phyloP scores from a whole-genome alignment of 2,797 vertebrate species.

The Novumbra hubbsi region DNA sequence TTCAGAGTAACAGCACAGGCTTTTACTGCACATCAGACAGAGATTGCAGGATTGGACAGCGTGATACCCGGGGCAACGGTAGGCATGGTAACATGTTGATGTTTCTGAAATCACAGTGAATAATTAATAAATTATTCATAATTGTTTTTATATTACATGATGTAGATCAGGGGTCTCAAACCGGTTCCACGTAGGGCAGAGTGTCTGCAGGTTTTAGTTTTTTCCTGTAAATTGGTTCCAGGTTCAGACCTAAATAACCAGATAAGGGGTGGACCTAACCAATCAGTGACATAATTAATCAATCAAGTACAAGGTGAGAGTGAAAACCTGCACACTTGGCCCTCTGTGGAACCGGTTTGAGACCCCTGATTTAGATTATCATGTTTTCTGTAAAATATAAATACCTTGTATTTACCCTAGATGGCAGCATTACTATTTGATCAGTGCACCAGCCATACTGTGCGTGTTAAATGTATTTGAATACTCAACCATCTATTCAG shows the following conservation, averaged over 20 bases:
- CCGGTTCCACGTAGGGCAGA: too few relatives aligned
- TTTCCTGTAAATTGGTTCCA: too few relatives aligned
- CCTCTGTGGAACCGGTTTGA: too few relatives aligned
- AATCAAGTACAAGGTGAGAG: too few relatives aligned
- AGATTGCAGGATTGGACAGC: constrained; percentile 57
- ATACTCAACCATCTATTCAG: background rate
- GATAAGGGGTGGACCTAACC: too few relatives aligned
- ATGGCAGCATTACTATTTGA: background rate
- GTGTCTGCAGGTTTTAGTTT: too few relatives aligned
- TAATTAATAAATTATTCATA: background rate
- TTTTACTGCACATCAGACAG: constrained; percentile 53
- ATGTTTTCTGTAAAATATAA: background rate
- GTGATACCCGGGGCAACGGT: constrained; percentile 70
- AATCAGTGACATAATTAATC: too few relatives aligned
- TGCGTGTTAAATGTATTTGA: background rate
- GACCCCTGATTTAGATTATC: too few relatives aligned
- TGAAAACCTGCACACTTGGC: too few relatives aligned
- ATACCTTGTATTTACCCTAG: background rate
- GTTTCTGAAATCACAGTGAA: background rate
- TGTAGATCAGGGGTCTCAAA: too few relatives aligned
- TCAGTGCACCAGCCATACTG: background rate
- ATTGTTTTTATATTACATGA: background rate
- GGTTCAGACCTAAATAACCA: too few relatives aligned
- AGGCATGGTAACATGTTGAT: constrained; percentile 25
- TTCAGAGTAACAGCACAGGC: constrained; percentile 67